Conservation (phyloP, 2,113 vertebrate genomes). For the Dasyurus viverrinus region DNA sequence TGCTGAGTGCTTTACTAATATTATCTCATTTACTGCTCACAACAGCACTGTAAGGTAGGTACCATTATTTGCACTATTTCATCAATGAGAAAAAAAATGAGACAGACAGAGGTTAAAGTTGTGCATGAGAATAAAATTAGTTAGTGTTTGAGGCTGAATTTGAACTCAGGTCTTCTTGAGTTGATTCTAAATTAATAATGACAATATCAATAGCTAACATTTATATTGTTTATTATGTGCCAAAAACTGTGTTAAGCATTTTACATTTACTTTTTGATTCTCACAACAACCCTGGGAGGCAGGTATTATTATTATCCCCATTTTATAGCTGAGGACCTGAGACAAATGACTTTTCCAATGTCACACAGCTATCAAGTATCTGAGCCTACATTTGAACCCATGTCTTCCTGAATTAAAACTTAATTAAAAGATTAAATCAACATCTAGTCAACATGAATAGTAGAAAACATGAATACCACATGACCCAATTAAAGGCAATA, state of each 20-base stretch:
- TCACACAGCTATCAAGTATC: background rate
- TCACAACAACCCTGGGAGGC: background rate
- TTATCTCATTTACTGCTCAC: background rate
- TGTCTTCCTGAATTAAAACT: background rate
- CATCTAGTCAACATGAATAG: background rate
- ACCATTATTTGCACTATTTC: background rate
- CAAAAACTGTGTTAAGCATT: background rate
- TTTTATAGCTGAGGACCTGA: background rate
- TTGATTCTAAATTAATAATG: background rate
- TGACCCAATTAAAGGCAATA: background rate
- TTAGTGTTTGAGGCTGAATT: background rate
- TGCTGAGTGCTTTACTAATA: background rate
- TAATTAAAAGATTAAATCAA: background rate
- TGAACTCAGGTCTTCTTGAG: background rate
- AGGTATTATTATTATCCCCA: background rate
- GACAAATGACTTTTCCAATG: background rate
- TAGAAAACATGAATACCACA: background rate
- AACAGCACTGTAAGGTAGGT: background rate
- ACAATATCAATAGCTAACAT: background rate
- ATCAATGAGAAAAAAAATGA: background rate
- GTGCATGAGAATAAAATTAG: background rate
- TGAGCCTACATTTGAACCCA: background rate
- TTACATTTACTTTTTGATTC: background rate
- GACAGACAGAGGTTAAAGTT: background rate
- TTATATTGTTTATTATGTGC: background rate